phyloP scores from a whole-genome alignment of 2,113 vertebrate species.

The Lophochroa leadbeateri region DNA sequence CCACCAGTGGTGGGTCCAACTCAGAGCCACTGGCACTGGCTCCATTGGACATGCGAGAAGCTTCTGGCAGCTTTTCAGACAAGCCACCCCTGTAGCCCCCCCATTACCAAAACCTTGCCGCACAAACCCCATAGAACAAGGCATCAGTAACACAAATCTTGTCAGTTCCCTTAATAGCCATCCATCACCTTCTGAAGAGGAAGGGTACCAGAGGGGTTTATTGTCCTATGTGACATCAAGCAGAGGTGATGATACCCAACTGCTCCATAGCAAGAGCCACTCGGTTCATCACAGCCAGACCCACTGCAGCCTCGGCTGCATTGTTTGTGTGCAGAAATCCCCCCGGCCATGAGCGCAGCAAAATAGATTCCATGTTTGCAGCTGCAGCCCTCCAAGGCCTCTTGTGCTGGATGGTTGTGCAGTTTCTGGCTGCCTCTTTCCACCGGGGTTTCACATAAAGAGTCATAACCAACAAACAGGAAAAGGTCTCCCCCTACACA shows the following conservation, averaged over 20 bases:
- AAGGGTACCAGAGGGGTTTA: not conserved
- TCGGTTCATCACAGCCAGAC: fast-evolving
- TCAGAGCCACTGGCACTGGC: not conserved
- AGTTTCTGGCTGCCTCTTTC: not conserved
- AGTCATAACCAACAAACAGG: not conserved
- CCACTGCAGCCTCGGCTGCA: not conserved
- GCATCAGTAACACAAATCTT: not conserved
- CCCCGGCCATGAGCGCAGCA: not conserved
- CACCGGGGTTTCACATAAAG: not conserved
- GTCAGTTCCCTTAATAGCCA: not conserved
- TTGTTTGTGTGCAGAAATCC: not conserved
- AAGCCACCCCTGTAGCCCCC: not conserved
- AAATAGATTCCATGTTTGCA: not conserved
- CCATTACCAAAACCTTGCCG: not conserved
- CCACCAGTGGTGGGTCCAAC: not conserved
- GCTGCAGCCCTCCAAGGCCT: not conserved
- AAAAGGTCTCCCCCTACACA: not conserved
- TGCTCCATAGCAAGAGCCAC: not conserved
- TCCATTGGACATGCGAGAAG: not conserved
- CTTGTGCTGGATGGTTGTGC: not conserved
- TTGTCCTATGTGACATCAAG: not conserved
- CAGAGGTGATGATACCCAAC: not conserved
- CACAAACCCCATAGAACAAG: not conserved
- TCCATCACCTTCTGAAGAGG: not conserved
- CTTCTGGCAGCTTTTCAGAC: not conserved